Conservation (phyloP, 2,113 vertebrate species). For the Chrysemys picta region DNA sequence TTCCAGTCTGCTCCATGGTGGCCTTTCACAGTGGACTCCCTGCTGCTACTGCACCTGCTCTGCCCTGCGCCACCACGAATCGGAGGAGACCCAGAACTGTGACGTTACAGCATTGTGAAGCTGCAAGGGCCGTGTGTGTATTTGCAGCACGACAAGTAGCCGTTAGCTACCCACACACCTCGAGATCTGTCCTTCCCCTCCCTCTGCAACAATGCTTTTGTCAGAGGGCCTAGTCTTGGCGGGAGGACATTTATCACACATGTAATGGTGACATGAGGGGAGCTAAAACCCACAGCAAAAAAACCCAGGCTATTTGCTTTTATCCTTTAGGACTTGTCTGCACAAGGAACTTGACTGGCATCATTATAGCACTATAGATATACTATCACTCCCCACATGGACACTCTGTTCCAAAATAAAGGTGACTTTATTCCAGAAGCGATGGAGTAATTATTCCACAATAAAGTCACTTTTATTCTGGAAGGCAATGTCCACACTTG, state of each 20-base stretch:
- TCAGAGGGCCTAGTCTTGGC: neutral
- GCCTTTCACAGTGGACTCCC: neutral
- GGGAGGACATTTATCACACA: neutral
- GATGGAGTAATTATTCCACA: neutral
- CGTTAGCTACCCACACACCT: accelerated
- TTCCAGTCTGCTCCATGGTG: neutral
- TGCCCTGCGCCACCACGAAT: neutral
- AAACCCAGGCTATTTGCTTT: neutral
- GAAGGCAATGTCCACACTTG: too few relatives aligned
- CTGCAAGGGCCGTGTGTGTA: neutral
- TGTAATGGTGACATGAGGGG: neutral
- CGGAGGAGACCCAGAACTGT: neutral
- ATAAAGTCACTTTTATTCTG: neutral
- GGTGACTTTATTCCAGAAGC: neutral
- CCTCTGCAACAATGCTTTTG: neutral
- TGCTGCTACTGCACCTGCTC: neutral
- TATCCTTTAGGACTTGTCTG: neutral
- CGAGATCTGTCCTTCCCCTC: neutral
- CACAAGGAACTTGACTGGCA: neutral
- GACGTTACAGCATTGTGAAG: neutral
- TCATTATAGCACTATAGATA: conserved; percentile 31
- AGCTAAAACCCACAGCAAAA: neutral
- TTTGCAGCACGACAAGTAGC: neutral
- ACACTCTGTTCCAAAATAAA: neutral
- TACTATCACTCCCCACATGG: neutral